Percentiles rank a stretch among this genome's conserved stretches.
These are phyloP conservation scores for Melinopterus prodromus DNA, from an alignment of 2,888 invertebrate species.

Conservation along the genomic window DNA sequence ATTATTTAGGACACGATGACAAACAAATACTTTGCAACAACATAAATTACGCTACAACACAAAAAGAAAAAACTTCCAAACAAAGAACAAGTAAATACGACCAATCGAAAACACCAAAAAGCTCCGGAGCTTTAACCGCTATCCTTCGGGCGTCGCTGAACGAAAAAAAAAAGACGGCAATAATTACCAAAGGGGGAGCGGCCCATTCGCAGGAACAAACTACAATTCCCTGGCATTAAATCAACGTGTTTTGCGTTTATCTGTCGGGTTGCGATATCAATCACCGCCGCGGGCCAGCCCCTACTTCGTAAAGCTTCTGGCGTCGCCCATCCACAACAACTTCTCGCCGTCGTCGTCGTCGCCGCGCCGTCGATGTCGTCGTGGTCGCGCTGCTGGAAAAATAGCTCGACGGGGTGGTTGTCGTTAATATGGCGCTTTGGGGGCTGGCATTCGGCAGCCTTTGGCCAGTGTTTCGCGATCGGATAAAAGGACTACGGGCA, in stretches of 20 bases:
- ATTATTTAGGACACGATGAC: no score
- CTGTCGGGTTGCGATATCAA: slow-evolving; percentile 61
- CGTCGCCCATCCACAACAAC: slow-evolving; percentile 17
- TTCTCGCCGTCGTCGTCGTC: slow-evolving; percentile 31
- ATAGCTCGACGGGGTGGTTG: slow-evolving; percentile 16
- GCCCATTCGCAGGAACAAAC: slow-evolving; percentile 59
- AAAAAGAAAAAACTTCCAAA: background rate
- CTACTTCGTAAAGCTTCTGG: slow-evolving; percentile 40
- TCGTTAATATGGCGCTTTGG: slow-evolving; percentile 24
- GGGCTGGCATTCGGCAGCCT: slow-evolving; percentile 19
- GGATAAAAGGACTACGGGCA: slow-evolving; percentile 43
- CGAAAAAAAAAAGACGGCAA: slow-evolving; percentile 42
- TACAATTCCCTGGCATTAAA: slow-evolving; percentile 59
- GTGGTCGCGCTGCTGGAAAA: slow-evolving; percentile 25
- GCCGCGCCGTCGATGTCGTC: slow-evolving; percentile 20
- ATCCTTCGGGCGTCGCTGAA: background rate
- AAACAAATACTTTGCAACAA: no score
- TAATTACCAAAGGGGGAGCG: slow-evolving; percentile 60
- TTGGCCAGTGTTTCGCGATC: slow-evolving; percentile 34
- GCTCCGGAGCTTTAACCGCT: background rate
- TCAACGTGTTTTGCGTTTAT: slow-evolving; percentile 63
- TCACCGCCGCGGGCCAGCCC: slow-evolving; percentile 58
- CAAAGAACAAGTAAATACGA: background rate
- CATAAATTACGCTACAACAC: background rate
- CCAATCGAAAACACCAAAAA: background rate